These are phyloP conservation scores for Dichetophora obliterata DNA, from an alignment of 2,888 invertebrate species.

Conservation along the genomic window DNA sequence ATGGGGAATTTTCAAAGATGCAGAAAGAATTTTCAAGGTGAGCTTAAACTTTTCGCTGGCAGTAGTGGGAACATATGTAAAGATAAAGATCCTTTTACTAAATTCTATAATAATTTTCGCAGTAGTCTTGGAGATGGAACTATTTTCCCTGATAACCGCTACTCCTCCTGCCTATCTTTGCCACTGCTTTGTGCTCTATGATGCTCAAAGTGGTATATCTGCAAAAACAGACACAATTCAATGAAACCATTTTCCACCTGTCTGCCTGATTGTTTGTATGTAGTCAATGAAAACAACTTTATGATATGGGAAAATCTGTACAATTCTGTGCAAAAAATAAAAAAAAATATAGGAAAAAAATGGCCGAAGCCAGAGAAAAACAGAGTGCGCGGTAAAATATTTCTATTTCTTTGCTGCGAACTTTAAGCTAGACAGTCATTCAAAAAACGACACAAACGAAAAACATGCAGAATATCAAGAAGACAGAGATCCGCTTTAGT, in stretches of 20 bases:
- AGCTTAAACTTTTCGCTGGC: too few relatives aligned
- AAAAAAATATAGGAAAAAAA: conserved; percentile 35
- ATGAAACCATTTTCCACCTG: conserved; percentile 28
- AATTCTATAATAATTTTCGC: too few relatives aligned
- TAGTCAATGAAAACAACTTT: conserved; percentile 59
- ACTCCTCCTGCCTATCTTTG: too few relatives aligned
- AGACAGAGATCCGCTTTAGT: conserved; percentile 37
- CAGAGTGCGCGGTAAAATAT: conserved; percentile 62
- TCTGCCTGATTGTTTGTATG: conserved; percentile 45
- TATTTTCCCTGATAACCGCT: too few relatives aligned
- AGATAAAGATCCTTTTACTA: too few relatives aligned
- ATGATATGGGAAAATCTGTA: conserved; percentile 66
- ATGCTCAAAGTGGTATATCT: neutral
- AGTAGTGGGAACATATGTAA: too few relatives aligned
- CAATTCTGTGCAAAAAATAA: conserved; percentile 46
- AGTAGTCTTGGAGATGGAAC: too few relatives aligned
- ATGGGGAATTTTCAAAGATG: too few relatives aligned
- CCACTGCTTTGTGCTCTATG: neutral
- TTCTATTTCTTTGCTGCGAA: conserved; percentile 45
- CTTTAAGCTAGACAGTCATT: conserved; percentile 31
- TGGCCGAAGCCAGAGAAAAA: conserved; percentile 29
- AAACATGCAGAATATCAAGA: conserved; percentile 29
- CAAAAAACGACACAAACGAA: conserved; percentile 25
- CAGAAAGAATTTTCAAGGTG: too few relatives aligned
- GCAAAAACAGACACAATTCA: conserved; percentile 17